Conservation (phyloP, 2,888 invertebrate genomes). For the Apamea epomidion region DNA sequence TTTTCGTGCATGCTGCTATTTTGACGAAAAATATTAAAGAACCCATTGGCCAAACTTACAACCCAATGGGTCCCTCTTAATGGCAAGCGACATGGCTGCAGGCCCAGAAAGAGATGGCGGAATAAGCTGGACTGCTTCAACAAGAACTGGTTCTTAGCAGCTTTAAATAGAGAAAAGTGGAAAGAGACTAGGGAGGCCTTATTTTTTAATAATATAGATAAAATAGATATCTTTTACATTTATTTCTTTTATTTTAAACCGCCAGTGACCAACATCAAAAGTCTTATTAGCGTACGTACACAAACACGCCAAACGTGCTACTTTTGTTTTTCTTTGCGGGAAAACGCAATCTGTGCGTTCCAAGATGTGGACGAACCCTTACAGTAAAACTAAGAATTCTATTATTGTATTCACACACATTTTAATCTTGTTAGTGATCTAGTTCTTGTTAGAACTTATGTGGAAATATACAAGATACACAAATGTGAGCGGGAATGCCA, state of each 20-base stretch:
- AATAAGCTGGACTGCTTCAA: neutral
- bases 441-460: slow-evolving; percentile 49
- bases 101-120: neutral
- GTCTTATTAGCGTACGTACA: slow-evolving; percentile 8
- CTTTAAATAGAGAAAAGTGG: neutral
- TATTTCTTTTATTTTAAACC: slow-evolving; percentile 10
- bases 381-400: slow-evolving; percentile 47
- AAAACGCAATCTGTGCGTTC: neutral
- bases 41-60: neutral
- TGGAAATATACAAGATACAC: slow-evolving; percentile 30
- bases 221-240: neutral
- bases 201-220: neutral
- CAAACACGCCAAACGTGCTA: neutral
- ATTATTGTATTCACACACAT: slow-evolving; percentile 56
- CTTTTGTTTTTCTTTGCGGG: neutral
- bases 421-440: slow-evolving; percentile 65
- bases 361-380: slow-evolving; percentile 17
- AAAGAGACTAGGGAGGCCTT: neutral
- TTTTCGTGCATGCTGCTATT: neutral
- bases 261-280: slow-evolving; percentile 40
- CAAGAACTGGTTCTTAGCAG: neutral
- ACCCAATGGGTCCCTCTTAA: neutral
- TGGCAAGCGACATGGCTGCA: neutral
- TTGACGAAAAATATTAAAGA: neutral
- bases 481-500: slow-evolving; percentile 1